Evolutionary conservation across 2,113 vertebrate genomes (phyloP), one percentile per base, ranked within the genome.

Genomic region (Chamaea fasciata): DNA sequence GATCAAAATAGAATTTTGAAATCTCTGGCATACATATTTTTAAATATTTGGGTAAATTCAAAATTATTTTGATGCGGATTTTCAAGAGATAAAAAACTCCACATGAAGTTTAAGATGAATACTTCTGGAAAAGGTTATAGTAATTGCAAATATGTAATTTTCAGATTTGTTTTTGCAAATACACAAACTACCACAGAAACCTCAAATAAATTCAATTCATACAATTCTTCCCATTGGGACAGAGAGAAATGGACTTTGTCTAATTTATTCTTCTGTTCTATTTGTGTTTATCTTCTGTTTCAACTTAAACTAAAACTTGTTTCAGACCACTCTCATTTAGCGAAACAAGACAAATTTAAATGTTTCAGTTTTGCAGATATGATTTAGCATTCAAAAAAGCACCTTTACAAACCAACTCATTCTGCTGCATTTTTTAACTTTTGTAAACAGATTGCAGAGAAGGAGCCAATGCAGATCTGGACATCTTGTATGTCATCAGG

Each of bases 391-490:
- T 97, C 95, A 83, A 95, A 95, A 92, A 96, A 95, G 94, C 95
- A 96, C 94, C 86, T 96, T 96, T 96, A 86, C 83, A 95, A 97
- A 90, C 65, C 85, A 92, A 95, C 87, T 88, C 92, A 80, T 96
- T 97, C 96, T 94, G 94, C 94, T 92, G 86, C 78, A 78, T 97
- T 89, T 95, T 96, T 96, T 77, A 94, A 91, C 94, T 96, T 97
- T 95, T 74, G 91, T 97, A 95, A 97, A 97, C 96, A 97, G 97
- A 97, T 97, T 97, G 96, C 92, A 96, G 92, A 87, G 92, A 95
- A 95, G 83, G 95, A 97, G 96, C 96, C 97, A 97, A 87, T 96
- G 88, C 89, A 93, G 96, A 97, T 97, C 97, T 96, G 95, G 96
- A 97, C 96, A 95, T 97, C 96, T 95, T 95, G 94, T 96, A 89